Conservation (phyloP, 2,888 invertebrate genomes). For the Cepaea hortensis region DNA sequence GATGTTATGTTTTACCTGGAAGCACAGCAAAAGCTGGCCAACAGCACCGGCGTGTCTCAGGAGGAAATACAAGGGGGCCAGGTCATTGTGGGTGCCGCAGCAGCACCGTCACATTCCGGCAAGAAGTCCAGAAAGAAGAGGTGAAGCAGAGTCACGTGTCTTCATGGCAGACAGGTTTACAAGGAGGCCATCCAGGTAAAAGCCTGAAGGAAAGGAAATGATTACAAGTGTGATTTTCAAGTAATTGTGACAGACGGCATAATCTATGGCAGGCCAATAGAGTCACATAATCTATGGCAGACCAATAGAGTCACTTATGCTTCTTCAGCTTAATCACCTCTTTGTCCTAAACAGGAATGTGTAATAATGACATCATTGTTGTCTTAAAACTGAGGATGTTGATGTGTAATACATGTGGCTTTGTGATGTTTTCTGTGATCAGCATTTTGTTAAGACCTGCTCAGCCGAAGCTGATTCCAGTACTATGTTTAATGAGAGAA, state of each 20-base stretch:
- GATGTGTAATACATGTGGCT: not conserved
- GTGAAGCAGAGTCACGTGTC: not conserved
- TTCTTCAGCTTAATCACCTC: not conserved
- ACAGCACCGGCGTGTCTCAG: conserved; percentile 63
- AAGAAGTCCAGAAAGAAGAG: conserved; percentile 49
- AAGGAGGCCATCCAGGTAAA: not conserved
- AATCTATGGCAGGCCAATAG: not conserved
- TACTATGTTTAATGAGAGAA: not conserved
- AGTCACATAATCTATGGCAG: not conserved
- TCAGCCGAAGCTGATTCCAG: not conserved
- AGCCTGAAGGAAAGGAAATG: not conserved
- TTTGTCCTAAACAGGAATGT: not conserved
- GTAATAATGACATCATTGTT: not conserved
- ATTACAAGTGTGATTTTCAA: not conserved
- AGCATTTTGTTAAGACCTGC: not conserved
- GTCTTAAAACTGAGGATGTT: not conserved
- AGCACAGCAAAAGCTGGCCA: conserved; percentile 82
- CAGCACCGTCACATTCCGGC: conserved; percentile 14
- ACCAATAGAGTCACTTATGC: not conserved
- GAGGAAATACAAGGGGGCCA: conserved; percentile 79
- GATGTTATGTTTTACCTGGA: conserved; percentile 98
- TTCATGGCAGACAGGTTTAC: not conserved
- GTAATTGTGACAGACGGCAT: not conserved
- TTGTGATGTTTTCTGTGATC: conserved; percentile 16
- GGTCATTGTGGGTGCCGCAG: conserved; percentile 78